Conservation (phyloP, 1,140 invertebrate species). For the Papilio helenus region DNA sequence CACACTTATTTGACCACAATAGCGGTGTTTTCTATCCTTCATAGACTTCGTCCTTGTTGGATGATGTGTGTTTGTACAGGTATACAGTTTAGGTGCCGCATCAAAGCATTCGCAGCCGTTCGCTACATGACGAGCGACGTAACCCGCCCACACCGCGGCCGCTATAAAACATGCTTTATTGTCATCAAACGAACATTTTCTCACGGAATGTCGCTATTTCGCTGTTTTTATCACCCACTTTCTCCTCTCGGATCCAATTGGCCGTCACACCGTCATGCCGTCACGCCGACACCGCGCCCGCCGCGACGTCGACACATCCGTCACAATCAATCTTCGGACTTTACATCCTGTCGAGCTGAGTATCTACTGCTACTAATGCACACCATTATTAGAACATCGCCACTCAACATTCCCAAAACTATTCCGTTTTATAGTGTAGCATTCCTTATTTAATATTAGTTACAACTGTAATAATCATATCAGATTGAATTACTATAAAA, state of each 20-base stretch:
- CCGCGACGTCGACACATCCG: conserved; percentile 11
- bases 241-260: conserved; percentile 6
- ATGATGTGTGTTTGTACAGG: background rate
- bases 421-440: background rate
- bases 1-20: background rate
- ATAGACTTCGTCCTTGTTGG: too few relatives aligned
- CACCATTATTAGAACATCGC: conserved; percentile 21
- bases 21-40: too few relatives aligned
- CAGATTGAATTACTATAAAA: background rate
- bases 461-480: background rate
- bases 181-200: conserved; percentile 58
- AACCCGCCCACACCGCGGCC: conserved; percentile 55
- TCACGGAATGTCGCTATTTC: conserved; percentile 25
- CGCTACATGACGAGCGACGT: conserved; percentile 49
- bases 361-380: conserved; percentile 6
- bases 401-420: conserved; percentile 4
- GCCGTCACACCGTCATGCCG: background rate
- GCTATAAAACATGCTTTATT: conserved; percentile 68
- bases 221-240: conserved; percentile 27
- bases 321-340: conserved; percentile 26
- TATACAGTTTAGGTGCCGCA: conserved; percentile 42
- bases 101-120: conserved; percentile 41
- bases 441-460: background rate
- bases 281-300: background rate
- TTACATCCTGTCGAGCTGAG: conserved; percentile 21